phyloP scores from a whole-genome alignment of 35 echinoderm and acorn worm genomes.

The Stichopus chloronotus region DNA sequence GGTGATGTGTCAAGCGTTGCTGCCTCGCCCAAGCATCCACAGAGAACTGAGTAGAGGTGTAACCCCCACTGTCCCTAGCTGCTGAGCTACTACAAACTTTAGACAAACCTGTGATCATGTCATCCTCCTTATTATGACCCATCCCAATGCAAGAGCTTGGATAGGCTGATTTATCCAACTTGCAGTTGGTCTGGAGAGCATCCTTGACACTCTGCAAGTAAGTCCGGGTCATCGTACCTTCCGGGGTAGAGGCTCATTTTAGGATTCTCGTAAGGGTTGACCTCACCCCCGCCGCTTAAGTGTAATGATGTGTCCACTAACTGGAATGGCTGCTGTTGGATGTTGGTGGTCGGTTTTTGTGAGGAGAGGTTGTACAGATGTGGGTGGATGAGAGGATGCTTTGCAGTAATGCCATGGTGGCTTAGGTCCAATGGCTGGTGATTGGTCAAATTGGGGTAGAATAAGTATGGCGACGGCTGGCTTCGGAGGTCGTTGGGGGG shows the following conservation, averaged over 20 bases:
- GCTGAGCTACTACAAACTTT: neutral
- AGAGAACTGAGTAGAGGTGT: conserved; percentile 45
- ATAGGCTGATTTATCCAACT: conserved; percentile 50
- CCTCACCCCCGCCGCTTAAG: neutral
- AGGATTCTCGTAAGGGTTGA: conserved; percentile 84
- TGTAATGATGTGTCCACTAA: conserved; percentile 32
- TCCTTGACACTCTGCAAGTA: conserved; percentile 90
- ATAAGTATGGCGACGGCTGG: conserved; percentile 76
- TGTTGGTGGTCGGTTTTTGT: conserved; percentile 73
- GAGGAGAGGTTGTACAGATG: conserved; percentile 95
- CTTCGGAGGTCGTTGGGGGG: conserved; percentile 27
- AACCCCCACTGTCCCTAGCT: conserved; percentile 13
- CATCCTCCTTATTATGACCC: conserved; percentile 53
- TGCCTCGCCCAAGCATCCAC: conserved; percentile 68
- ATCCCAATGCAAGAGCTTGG: conserved; percentile 60
- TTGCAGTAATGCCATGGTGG: conserved; percentile 89
- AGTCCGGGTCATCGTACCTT: conserved; percentile 79
- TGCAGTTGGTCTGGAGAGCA: conserved; percentile 87
- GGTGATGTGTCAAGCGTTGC: conserved; percentile 63
- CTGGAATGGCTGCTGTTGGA: conserved; percentile 51
- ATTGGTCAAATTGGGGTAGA: conserved; percentile 91
- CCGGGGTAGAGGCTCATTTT: conserved; percentile 82
- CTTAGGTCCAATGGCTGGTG: conserved; percentile 96
- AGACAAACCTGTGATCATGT: neutral
- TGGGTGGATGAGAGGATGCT: conserved; percentile 95